These are phyloP conservation scores for Gerris lacustris DNA, from an alignment of 2,888 invertebrate species.

Conservation along the genomic window DNA sequence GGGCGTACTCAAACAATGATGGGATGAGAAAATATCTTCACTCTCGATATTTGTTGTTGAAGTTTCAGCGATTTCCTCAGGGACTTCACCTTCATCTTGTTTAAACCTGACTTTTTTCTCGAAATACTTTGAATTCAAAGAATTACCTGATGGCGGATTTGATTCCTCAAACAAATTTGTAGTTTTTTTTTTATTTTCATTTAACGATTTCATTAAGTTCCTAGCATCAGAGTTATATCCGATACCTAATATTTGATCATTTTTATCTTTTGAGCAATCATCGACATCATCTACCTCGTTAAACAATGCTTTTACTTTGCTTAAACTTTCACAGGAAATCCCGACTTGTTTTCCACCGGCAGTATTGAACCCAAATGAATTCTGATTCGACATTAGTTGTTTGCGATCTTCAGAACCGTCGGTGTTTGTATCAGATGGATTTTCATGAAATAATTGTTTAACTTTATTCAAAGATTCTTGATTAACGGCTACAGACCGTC, in stretches of 20 bases:
- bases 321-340: slow-evolving; percentile 34
- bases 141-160: neutral
- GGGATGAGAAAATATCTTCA: neutral
- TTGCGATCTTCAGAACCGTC: neutral
- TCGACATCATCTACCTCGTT: neutral
- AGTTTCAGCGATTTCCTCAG: neutral
- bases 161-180: neutral
- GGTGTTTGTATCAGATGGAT: neutral
- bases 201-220: neutral
- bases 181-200: neutral
- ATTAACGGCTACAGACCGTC: neutral
- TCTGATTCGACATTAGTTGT: neutral
- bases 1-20: neutral
- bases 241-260: neutral
- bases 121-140: neutral
- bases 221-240: neutral
- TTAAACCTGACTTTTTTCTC: neutral
- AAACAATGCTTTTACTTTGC: slow-evolving; percentile 33
- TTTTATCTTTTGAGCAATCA: neutral
- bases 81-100: neutral
- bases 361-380: slow-evolving; percentile 28
- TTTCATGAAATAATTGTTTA: slow-evolving; percentile 8
- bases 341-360: slow-evolving; percentile 28
- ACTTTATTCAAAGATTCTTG: neutral
- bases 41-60: neutral